Conservation (phyloP, 64 coral and sea anemone genomes). For the Cladopsammia gracilis region DNA sequence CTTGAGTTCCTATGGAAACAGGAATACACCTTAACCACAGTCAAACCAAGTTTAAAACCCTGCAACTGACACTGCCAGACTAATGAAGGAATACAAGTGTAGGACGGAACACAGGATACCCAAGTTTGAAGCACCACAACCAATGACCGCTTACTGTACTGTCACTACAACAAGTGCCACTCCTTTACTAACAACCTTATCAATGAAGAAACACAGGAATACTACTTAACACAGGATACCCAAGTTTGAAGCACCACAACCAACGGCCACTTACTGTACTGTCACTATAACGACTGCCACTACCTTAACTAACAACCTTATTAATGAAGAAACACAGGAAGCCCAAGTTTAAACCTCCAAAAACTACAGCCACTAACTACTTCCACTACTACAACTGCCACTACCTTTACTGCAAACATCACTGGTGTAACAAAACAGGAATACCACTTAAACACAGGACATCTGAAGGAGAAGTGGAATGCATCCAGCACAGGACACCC, state of each 20-base stretch:
- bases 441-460: too few species aligned
- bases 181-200: too few species aligned
- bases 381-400: neutral
- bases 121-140: neutral
- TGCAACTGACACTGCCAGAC: neutral
- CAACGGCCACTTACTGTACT: neutral
- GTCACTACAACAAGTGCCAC: neutral
- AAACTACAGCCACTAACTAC: neutral
- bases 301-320: too few species aligned
- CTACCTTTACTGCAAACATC: neutral
- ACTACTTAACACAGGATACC: neutral
- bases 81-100: neutral
- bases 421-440: too few species aligned
- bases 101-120: neutral
- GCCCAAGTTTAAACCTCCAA: too few species aligned
- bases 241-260: neutral
- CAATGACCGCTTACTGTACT: neutral
- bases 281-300: neutral
- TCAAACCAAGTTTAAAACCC: neutral
- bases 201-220: too few species aligned
- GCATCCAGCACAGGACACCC: too few species aligned
- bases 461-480: too few species aligned
- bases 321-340: too few species aligned
- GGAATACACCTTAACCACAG: too few species aligned
- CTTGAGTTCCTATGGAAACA: slow-evolving; percentile 71